A percentile compares a stretch with the other conserved stretches of the same genome.
Conservation (phyloP, 2,797 vertebrate genomes). For the Mormyrus hasselquistii region DNA sequence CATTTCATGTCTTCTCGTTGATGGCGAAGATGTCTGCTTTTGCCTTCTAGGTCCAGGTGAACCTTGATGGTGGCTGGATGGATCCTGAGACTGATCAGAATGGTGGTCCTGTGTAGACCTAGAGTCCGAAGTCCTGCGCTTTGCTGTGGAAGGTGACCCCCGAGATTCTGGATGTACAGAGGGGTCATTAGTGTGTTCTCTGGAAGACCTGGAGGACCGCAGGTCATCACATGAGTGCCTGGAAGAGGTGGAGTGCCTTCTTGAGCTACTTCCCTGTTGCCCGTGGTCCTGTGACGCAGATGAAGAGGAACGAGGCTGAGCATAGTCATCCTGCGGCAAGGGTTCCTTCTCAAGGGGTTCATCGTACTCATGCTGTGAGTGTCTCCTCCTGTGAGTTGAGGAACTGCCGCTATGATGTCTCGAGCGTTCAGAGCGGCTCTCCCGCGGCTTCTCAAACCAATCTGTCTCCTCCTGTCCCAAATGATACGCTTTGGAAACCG, state of each 20-base stretch:
- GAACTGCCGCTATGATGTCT: slow-evolving; percentile 78
- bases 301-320: slow-evolving; percentile 61
- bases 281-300: slow-evolving; percentile 79
- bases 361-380: slow-evolving; percentile 92
- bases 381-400: slow-evolving; percentile 80
- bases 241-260: slow-evolving; percentile 68
- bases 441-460: slow-evolving; percentile 98
- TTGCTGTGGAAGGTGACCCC: slow-evolving; percentile 68
- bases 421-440: slow-evolving; percentile 78
- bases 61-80: slow-evolving; percentile 74
- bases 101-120: slow-evolving; percentile 62
- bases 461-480: slow-evolving; percentile 99
- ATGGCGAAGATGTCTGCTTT: slow-evolving; percentile 61
- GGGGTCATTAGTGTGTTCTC: slow-evolving; percentile 76
- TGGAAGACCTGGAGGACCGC: slow-evolving; percentile 73
- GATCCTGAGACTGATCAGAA: slow-evolving; percentile 74
- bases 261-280: slow-evolving; percentile 74
- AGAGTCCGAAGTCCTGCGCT: slow-evolving; percentile 66
- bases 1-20: slow-evolving; percentile 16
- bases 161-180: slow-evolving; percentile 76
- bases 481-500: slow-evolving; percentile 99
- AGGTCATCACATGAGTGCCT: slow-evolving; percentile 78
- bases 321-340: slow-evolving; percentile 86
- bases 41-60: slow-evolving; percentile 62
- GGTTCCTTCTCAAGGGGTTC: slow-evolving; percentile 87